Conservation (phyloP, 2,113 vertebrate species). For the Neoarius graeffei region DNA sequence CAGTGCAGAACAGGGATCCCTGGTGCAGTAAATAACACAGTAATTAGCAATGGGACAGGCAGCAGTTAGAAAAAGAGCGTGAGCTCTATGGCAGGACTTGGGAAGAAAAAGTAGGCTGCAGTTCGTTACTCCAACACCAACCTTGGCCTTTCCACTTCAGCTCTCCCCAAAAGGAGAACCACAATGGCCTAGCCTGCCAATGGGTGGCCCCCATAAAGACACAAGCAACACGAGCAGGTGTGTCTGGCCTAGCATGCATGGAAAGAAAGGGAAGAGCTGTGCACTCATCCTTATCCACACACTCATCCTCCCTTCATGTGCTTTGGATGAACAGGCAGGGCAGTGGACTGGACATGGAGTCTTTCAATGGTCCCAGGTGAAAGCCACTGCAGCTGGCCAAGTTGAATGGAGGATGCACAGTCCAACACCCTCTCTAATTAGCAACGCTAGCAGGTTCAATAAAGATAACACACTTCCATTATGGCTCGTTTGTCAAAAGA, state of each 20-base stretch:
- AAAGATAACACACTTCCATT: conserved; percentile 46
- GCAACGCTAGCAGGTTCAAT: conserved; percentile 37
- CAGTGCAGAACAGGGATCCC: conserved; percentile 32
- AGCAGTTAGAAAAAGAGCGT: conserved; percentile 23
- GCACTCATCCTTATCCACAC: conserved; percentile 35
- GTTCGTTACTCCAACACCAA: conserved; percentile 59
- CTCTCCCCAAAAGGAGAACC: conserved; percentile 64
- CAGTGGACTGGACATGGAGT: conserved; percentile 30
- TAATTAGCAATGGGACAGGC: conserved; percentile 43
- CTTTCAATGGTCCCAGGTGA: conserved; percentile 51
- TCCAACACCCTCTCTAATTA: conserved; percentile 54
- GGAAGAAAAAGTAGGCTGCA: conserved; percentile 57
- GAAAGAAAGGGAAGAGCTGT: conserved; percentile 50
- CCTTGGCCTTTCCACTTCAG: conserved; percentile 69
- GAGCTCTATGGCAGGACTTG: conserved; percentile 35
- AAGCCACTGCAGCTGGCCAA: conserved; percentile 51
- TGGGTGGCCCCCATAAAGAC: conserved; percentile 62
- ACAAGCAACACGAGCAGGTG: conserved; percentile 68
- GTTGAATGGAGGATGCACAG: conserved; percentile 47
- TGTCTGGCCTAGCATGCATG: conserved; percentile 54
- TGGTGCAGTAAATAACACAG: conserved; percentile 44
- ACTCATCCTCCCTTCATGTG: conserved; percentile 39
- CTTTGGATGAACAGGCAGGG: conserved; percentile 39
- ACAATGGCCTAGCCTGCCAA: conserved; percentile 65
- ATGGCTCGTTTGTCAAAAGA: conserved; percentile 33